These are phyloP conservation scores for Augochlora pura DNA, from an alignment of 1,140 invertebrate species.

Conservation along the genomic window DNA sequence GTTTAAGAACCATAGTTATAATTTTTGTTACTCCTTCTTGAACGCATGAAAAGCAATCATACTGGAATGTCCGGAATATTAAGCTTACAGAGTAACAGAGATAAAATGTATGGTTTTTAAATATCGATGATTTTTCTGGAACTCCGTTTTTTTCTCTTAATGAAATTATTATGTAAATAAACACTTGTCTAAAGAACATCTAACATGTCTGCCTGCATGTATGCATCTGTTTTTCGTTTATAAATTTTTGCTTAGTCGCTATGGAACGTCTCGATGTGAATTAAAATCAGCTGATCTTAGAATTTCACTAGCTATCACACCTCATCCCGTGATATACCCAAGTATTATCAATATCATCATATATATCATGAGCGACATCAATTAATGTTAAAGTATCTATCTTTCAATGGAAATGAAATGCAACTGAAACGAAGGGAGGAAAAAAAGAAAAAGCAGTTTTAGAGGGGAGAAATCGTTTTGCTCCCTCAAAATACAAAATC, in stretches of 20 bases:
- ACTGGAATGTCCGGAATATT: not conserved
- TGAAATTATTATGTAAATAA: slow-evolving; percentile 28
- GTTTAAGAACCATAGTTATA: slow-evolving; percentile 58
- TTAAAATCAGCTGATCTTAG: not conserved
- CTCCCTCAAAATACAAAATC: slow-evolving; percentile 15
- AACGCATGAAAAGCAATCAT: slow-evolving; percentile 9
- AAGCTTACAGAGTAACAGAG: slow-evolving; percentile 26
- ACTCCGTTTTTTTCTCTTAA: slow-evolving; percentile 4
- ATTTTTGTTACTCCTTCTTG: slow-evolving; percentile 40
- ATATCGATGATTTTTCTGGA: slow-evolving; percentile 15
- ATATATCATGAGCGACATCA: slow-evolving; percentile 34
- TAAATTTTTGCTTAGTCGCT: slow-evolving; percentile 39
- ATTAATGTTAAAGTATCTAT: slow-evolving; percentile 32
- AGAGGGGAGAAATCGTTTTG: slow-evolving; percentile 18
- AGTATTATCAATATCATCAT: slow-evolving; percentile 5
- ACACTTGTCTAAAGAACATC: slow-evolving; percentile 34
- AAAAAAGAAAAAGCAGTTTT: slow-evolving; percentile 26
- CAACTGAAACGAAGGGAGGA: slow-evolving; percentile 2
- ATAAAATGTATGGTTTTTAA: slow-evolving; percentile 45
- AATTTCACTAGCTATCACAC: slow-evolving; percentile 6
- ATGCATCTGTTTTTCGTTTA: slow-evolving; percentile 51
- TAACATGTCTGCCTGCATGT: slow-evolving; percentile 64
- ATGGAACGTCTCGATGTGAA: slow-evolving; percentile 34
- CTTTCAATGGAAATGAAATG: slow-evolving; percentile 20
- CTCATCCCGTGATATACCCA: not conserved